These are phyloP conservation scores for Psammodynastes pulverulentus DNA, from an alignment of 2,113 vertebrate species.

Conservation along the genomic window DNA sequence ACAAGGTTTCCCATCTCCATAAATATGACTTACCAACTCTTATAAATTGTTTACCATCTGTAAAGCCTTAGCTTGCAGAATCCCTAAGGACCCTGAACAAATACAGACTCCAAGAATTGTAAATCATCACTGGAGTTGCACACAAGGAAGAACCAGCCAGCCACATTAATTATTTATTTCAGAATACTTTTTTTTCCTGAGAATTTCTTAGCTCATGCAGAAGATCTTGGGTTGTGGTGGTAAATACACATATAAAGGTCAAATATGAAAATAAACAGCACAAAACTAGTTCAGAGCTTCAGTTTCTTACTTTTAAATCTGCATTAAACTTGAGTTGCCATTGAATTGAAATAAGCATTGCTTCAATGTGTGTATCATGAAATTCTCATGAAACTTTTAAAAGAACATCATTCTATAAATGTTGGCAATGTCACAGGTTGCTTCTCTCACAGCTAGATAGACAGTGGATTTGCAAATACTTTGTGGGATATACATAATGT, in stretches of 20 bases:
- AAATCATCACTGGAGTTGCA: conserved; percentile 30
- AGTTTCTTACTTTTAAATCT: neutral
- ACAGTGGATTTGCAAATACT: neutral
- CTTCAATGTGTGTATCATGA: neutral
- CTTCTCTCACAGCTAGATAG: neutral
- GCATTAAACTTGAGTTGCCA: neutral
- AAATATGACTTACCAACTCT: conserved; percentile 31
- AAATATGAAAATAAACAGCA: conserved; percentile 17
- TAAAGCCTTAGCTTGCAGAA: conserved; percentile 10
- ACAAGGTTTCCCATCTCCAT: conserved; percentile 38
- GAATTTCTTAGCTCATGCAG: conserved; percentile 33
- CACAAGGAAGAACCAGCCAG: conserved; percentile 21
- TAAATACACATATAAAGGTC: conserved; percentile 13
- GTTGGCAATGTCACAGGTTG: neutral
- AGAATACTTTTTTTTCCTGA: conserved; percentile 14
- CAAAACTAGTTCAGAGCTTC: conserved; percentile 10
- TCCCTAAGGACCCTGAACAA: conserved; percentile 35
- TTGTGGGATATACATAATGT: neutral
- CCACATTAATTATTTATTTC: conserved; percentile 36
- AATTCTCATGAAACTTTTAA: neutral
- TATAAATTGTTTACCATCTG: conserved; percentile 53
- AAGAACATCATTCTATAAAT: neutral
- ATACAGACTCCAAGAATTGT: conserved; percentile 30
- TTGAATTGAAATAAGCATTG: neutral
- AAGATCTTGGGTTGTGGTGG: conserved; percentile 32